Conservation (phyloP, 2,797 vertebrate genomes). For the Muscicapa comitata region DNA sequence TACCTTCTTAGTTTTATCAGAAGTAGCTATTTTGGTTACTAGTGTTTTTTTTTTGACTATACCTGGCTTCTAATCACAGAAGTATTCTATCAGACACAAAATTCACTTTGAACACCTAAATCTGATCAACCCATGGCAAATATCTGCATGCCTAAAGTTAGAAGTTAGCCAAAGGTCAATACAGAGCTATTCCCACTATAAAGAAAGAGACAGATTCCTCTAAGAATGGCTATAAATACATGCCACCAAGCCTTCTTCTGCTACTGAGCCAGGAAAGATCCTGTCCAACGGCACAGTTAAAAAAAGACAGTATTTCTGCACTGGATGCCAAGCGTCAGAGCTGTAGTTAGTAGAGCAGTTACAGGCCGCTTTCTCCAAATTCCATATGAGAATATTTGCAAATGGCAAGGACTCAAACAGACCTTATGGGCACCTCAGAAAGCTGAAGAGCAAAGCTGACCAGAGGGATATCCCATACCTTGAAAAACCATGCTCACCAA, state of each 20-base stretch:
- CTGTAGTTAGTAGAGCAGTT: background rate
- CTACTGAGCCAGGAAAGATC: background rate
- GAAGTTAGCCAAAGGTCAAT: background rate
- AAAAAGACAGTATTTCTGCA: background rate
- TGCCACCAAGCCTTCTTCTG: background rate
- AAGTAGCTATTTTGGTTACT: background rate
- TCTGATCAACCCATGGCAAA: background rate
- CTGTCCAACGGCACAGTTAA: background rate
- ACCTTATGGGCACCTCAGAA: background rate
- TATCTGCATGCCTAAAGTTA: background rate
- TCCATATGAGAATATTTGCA: background rate
- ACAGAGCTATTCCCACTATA: background rate
- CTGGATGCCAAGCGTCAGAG: background rate
- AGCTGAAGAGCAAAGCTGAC: background rate
- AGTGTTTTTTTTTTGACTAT: background rate
- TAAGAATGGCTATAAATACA: background rate
- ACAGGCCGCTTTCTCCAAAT: background rate
- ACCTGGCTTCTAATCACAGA: background rate
- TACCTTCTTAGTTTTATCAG: background rate
- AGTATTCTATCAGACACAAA: background rate
- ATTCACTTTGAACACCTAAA: background rate
- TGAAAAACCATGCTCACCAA: background rate
- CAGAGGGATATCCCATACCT: background rate
- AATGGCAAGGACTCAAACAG: background rate
- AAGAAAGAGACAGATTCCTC: background rate